Conservation (phyloP, 2,797 vertebrate genomes). For the Silurus lanzhouensis region DNA sequence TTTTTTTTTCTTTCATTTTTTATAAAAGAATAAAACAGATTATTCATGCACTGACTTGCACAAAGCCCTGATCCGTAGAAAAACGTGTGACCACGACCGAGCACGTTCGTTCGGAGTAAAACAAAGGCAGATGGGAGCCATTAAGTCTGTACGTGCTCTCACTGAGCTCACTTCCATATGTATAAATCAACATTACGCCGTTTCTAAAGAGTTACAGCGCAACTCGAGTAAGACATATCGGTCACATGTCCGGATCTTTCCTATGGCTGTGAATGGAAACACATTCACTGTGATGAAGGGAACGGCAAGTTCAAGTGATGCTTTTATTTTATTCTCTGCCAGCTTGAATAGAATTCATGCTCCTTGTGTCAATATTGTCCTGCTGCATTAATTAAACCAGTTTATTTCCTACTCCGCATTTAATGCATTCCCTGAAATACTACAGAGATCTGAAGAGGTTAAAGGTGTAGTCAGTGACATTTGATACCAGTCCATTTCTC, state of each 20-base stretch:
- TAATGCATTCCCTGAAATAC: neutral
- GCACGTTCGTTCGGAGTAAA: constrained; percentile 24
- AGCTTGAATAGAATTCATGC: neutral
- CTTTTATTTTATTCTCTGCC: neutral
- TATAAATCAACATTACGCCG: constrained; percentile 12
- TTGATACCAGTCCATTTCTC: neutral
- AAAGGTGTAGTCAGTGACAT: neutral
- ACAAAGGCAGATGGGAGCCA: constrained; percentile 47
- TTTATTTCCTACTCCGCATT: neutral
- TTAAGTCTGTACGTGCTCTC: constrained; percentile 47
- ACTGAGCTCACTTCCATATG: constrained; percentile 35
- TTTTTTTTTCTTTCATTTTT: neutral
- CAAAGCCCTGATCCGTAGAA: constrained; percentile 24
- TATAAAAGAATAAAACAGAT: constrained; percentile 1
- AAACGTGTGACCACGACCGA: constrained; percentile 46
- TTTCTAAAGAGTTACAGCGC: constrained; percentile 21
- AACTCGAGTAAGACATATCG: neutral
- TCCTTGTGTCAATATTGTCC: neutral
- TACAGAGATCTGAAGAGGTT: neutral
- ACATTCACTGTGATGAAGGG: neutral
- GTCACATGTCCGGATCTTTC: neutral
- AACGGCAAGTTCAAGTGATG: neutral
- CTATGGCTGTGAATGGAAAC: neutral
- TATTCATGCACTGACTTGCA: neutral
- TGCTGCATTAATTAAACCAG: too few species aligned